A percentile compares a stretch with the other conserved stretches of the same genome.
phyloP scores from a whole-genome alignment of 53 echinoderm and acorn worm genomes.

The Mesocentrotus franciscanus region DNA sequence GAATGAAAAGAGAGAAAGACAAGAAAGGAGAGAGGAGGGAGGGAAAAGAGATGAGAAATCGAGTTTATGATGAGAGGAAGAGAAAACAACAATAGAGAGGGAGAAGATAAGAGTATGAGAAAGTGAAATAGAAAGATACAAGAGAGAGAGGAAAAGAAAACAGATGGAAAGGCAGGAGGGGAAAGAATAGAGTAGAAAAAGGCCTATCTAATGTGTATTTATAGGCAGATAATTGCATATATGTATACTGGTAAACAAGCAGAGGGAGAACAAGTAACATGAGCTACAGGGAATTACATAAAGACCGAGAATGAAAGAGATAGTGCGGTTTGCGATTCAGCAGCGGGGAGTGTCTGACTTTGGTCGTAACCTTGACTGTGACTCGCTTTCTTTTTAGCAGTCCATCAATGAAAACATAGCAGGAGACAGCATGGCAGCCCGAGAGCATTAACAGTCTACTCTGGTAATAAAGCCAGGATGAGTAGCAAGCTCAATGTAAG shows the following conservation, averaged over 20 bases:
- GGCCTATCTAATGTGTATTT: not conserved
- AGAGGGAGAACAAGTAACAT: not conserved
- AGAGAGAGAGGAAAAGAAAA: not conserved
- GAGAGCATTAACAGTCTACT: not conserved
- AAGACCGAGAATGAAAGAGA: not conserved
- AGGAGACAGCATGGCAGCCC: slow-evolving; percentile 21
- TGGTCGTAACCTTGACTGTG: slow-evolving; percentile 36
- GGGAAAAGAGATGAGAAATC: not conserved
- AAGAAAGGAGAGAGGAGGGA: not conserved
- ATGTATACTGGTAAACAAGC: too few relatives aligned
- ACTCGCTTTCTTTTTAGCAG: slow-evolving; percentile 19
- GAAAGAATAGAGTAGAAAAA: not conserved
- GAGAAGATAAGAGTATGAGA: not conserved
- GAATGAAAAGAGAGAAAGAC: not conserved
- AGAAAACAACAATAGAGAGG: not conserved
- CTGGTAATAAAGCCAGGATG: not conserved
- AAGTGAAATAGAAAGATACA: not conserved
- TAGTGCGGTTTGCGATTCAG: not conserved
- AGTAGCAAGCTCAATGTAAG: not conserved
- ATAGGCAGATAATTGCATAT: too few relatives aligned
- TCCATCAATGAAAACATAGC: slow-evolving; percentile 30
- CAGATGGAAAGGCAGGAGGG: not conserved
- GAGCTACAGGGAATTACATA: not conserved
- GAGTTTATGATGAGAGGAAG: not conserved
- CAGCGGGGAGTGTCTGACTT: slow-evolving; percentile 49